Evolutionary conservation across 2,888 invertebrate genomes (phyloP).

Genomic region (Ophion costatus): DNA sequence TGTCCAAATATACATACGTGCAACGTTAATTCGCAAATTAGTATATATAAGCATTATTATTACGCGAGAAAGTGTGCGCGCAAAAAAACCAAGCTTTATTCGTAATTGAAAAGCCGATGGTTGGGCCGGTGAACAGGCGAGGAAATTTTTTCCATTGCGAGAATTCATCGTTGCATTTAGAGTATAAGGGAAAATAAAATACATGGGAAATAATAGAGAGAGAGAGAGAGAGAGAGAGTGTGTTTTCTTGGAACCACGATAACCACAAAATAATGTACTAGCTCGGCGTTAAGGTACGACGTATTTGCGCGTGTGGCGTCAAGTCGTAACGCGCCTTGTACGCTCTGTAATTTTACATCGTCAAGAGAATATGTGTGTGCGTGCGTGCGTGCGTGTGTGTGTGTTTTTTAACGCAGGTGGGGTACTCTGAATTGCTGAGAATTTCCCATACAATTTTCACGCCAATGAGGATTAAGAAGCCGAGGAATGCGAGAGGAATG

Average conservation of each 20-base stretch:
- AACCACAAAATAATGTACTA: background rate
- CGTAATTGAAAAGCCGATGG: no score
- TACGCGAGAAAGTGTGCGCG: no score
- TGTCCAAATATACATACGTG: conserved; percentile 36
- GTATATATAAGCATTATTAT: conserved; percentile 5
- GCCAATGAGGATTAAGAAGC: background rate
- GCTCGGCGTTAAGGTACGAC: background rate
- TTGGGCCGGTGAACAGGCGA: no score
- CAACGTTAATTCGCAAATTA: conserved; percentile 63
- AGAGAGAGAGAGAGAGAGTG: background rate
- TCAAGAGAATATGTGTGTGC: conserved; percentile 19
- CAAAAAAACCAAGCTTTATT: no score
- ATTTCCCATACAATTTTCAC: conserved; percentile 33
- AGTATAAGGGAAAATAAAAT: background rate
- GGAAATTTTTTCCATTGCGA: no score
- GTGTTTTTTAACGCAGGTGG: background rate
- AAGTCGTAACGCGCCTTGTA: conserved; percentile 9
- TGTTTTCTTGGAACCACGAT: background rate
- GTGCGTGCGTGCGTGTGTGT: background rate
- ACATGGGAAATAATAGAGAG: background rate
- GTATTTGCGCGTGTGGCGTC: conserved; percentile 23
- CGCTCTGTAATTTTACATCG: conserved; percentile 52
- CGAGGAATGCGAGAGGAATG: conserved; percentile 36
- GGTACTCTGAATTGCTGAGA: conserved; percentile 28
- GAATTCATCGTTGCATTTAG: background rate